Evolutionary conservation across 2,113 vertebrate genomes (phyloP), one percentile per base, ranked within the genome.

Genomic region (Otis tarda): DNA sequence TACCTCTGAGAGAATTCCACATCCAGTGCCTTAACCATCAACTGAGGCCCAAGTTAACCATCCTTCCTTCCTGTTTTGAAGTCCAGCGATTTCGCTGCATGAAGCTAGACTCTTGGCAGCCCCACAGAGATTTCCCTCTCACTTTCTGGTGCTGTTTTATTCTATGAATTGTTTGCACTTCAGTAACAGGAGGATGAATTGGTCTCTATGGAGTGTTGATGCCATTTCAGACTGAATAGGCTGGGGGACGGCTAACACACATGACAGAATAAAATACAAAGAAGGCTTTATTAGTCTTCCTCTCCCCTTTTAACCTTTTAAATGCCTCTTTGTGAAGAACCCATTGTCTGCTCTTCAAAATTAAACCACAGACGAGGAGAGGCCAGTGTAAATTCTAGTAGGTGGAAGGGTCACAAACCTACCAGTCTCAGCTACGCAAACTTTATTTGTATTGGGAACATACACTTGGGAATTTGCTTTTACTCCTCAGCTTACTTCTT

Each of bases 81-180:
- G 68, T 41, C 75, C 47, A 52, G 56, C 2, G 13, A 85, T 93
- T 95, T 96, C 67, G 31, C 70, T 77, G 64, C 68, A 35, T 81
- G 71, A 90, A 87, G 43, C 89, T 39, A 60, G 83, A 49, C 28
- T 84, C 43, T 68, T 89, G 91, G 93, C 80, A 95, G 74, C 69
- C 91, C 92, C 82, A 92, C 55, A 74, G 93, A 95, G 96, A 90
- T 56, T 96, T 94, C 67, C 3, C n/a, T 74, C 71, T 70, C 0
- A 0, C 63, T 96, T 96, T 95, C 90, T 83, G 82, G 50, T 94
- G 85, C 75, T 80, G 60, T 93, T 96, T 90, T 94, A 65, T 92
- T 93, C 92, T 86, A 70, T 83, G 85, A 96, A 94, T 94, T 92
- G 94, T 96, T 95, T 95, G 85, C 88, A 77, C 82, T 95, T 96